These are phyloP conservation scores for Galaxias olidus DNA, from an alignment of 2,797 vertebrate genomes.

Conservation along the genomic window DNA sequence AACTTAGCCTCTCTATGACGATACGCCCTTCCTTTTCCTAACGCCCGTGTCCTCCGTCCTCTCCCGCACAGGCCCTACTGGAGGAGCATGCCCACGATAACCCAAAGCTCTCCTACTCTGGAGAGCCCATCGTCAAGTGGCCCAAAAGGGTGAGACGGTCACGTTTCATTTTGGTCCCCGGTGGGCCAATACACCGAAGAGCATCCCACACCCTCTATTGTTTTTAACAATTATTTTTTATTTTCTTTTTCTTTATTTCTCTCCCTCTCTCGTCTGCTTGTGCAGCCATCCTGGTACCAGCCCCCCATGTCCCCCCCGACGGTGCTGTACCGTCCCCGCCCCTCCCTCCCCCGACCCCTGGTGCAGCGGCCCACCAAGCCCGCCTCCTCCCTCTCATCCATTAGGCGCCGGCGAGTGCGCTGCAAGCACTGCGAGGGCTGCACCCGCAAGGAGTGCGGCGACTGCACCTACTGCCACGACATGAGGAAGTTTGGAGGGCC, in stretches of 20 bases:
- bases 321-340: constrained; percentile 68
- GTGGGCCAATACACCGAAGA: neutral
- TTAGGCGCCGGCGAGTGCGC: constrained; percentile 87
- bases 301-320: constrained; percentile 53
- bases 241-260: neutral
- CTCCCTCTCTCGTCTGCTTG: neutral
- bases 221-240: too few relatives aligned
- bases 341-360: constrained; percentile 33
- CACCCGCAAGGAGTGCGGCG: constrained; percentile 89
- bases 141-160: constrained; percentile 82
- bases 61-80: constrained; percentile 77
- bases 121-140: constrained; percentile 94
- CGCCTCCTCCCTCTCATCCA: constrained; percentile 56
- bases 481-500: constrained; percentile 97
- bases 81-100: constrained; percentile 82
- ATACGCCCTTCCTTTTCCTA: neutral
- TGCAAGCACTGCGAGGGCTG: constrained; percentile 94
- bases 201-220: neutral
- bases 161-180: too few relatives aligned
- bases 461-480: constrained; percentile 93
- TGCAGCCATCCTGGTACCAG: constrained; percentile 79
- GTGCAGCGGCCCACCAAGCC: constrained; percentile 57
- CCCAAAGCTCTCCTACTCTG: constrained; percentile 89
- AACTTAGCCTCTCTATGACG: neutral
- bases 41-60: neutral